Evolutionary conservation across 2,888 invertebrate genomes (phyloP), one percentile per base, ranked within the genome.

Genomic region (Drosophila nigricruria): DNA sequence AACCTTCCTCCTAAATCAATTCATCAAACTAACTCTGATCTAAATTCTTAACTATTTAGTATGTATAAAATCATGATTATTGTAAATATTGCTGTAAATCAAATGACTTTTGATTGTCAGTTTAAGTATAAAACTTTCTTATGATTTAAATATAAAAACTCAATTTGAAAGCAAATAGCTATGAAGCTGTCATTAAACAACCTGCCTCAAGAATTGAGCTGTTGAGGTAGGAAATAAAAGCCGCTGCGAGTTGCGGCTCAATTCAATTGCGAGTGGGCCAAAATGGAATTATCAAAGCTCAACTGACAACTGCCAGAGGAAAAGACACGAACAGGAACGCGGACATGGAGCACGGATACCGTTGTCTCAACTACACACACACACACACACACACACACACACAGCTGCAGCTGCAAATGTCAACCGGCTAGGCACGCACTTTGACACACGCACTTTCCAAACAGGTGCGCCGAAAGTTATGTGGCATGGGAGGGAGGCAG

Each of bases 201-300:
- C 45, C 61, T 75, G 25, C 30, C 43, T 30, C 58, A 68, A 61
- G 16, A 18, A 45, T 30, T 47, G 60, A 43, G 16, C 43, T 20
- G 47, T 60, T 68, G 62, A 45, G 84, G 53, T 42, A 61, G 43
- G 60, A 18, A 69, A 74, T 40, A 63, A 62, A 49, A 43, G 20
- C 12, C 36, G 69, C 52, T 20, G 30, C 42, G 16, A 34, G 25
- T 62, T 66, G 77, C 57, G 59, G 60, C 63, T 77, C 67, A 60
- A 81, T 88, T 84, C 68, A 78, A 77, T 40, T 58, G 78, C 32
- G 74, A 84, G 69, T 82, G 82, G 79, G 82, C 63, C 77, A 70
- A 81, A 77, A 90, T 87, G 71, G 70, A 87, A 84, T 87, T 87
- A 90, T 87, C 90, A 90, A 84, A 89, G 72, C 77, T 58, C 79